These are phyloP conservation scores for Mylabris phalerata DNA, from an alignment of 1,140 invertebrate genomes.

Conservation along the genomic window DNA sequence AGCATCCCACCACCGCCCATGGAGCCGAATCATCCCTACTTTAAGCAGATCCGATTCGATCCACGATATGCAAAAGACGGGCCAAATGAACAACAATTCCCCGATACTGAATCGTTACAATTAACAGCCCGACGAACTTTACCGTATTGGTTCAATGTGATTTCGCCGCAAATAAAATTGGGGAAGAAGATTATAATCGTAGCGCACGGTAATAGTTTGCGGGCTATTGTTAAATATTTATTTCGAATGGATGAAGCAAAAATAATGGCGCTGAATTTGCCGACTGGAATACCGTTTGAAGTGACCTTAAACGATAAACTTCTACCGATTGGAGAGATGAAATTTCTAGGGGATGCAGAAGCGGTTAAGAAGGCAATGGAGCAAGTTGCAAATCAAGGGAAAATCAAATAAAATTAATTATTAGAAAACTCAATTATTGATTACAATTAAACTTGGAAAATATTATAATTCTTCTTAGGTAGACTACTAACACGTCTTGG, in stretches of 20 bases:
- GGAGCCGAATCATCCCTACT: slow-evolving; percentile 49
- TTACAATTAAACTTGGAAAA: too few relatives aligned
- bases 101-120: slow-evolving; percentile 60
- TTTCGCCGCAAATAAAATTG: slow-evolving; percentile 55
- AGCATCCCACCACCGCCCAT: slow-evolving; percentile 59
- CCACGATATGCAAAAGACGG: slow-evolving; percentile 42
- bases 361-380: slow-evolving; percentile 58
- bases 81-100: slow-evolving; percentile 48
- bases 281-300: slow-evolving; percentile 65
- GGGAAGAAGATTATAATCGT: slow-evolving; percentile 58
- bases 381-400: slow-evolving; percentile 33
- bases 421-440: not conserved
- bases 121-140: slow-evolving; percentile 54
- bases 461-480: too few relatives aligned
- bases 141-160: slow-evolving; percentile 60
- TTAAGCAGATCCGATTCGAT: slow-evolving; percentile 49
- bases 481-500: not conserved
- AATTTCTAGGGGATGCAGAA: slow-evolving; percentile 59
- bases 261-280: slow-evolving; percentile 64
- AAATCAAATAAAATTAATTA: slow-evolving; percentile 24
- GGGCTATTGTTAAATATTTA: slow-evolving; percentile 64
- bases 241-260: slow-evolving; percentile 56
- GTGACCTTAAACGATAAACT: slow-evolving; percentile 57
- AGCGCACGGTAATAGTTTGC: slow-evolving; percentile 64
- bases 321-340: slow-evolving; percentile 49